These are phyloP conservation scores for Lasioglossum albipes DNA, from an alignment of 1,140 invertebrate species.

Conservation along the genomic window DNA sequence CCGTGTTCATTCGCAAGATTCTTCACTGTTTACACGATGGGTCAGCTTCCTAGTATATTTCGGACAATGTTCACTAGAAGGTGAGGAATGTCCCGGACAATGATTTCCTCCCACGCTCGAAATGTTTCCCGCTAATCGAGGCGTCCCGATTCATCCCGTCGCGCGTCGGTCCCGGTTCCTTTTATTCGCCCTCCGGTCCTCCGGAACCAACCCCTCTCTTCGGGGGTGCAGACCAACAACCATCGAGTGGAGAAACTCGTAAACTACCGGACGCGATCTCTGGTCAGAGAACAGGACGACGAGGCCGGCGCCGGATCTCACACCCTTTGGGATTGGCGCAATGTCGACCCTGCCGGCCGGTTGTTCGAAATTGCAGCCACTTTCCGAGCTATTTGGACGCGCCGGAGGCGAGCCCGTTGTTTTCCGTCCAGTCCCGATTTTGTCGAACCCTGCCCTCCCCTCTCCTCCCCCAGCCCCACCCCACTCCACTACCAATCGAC, in stretches of 20 bases:
- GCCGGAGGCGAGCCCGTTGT: constrained; percentile 25
- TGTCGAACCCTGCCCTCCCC: not conserved
- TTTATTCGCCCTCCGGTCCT: constrained; percentile 16
- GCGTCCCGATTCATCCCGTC: constrained; percentile 18
- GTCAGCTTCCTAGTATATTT: no score
- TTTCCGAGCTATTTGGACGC: constrained; percentile 56
- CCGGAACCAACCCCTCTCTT: not conserved
- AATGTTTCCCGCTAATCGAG: not conserved
- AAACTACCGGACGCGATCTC: constrained; percentile 62
- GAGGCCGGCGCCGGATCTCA: not conserved
- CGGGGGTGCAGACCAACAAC: not conserved
- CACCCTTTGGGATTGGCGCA: constrained; percentile 16
- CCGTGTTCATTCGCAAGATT: no score
- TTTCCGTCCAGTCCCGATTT: not conserved
- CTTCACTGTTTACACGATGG: no score
- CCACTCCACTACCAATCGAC: not conserved
- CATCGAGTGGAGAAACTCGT: constrained; percentile 53
- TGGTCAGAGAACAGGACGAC: constrained; percentile 48
- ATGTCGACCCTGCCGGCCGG: not conserved
- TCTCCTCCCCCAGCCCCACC: no score
- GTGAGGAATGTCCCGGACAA: not conserved
- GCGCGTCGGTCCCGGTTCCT: not conserved
- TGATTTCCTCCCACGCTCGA: not conserved
- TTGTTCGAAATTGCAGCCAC: constrained; percentile 58
- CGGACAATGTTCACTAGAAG: no score